A percentile compares a stretch with the other conserved stretches of the same genome.
These are phyloP conservation scores for Eupsilia transversa DNA, from an alignment of 2,888 invertebrate genomes.

Conservation along the genomic window DNA sequence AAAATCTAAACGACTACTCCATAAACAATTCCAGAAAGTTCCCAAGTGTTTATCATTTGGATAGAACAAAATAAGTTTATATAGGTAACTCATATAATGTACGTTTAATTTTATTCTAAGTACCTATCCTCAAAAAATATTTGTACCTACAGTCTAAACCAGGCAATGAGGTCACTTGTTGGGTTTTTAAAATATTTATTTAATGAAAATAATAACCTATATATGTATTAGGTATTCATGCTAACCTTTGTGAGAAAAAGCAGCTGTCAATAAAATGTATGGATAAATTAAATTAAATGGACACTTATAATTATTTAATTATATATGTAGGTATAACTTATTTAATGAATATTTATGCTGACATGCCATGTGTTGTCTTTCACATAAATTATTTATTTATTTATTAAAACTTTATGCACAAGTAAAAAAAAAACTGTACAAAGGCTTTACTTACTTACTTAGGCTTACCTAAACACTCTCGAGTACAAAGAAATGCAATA, in stretches of 20 bases:
- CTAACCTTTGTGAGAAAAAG: not conserved
- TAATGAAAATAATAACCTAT: not conserved
- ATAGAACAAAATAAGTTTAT: not conserved
- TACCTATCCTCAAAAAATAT: not conserved
- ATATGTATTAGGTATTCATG: not conserved
- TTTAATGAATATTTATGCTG: no score
- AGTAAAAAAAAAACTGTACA: no score
- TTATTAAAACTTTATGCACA: no score
- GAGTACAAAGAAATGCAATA: no score
- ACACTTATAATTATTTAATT: no score
- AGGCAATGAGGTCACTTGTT: not conserved
- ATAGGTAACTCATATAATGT: not conserved
- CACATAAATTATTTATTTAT: no score
- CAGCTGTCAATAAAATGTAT: conserved; percentile 6
- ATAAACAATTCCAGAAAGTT: not conserved
- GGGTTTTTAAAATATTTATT: no score
- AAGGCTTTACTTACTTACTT: no score
- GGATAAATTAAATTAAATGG: not conserved
- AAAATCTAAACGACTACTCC: not conserved
- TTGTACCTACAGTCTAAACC: not conserved
- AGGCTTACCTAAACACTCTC: no score
- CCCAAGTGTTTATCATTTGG: not conserved
- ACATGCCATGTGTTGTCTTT: not conserved
- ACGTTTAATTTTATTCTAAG: not conserved
- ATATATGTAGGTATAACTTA: no score